Conservation (phyloP, 2,888 invertebrate genomes). For the Aphidius colemani region DNA sequence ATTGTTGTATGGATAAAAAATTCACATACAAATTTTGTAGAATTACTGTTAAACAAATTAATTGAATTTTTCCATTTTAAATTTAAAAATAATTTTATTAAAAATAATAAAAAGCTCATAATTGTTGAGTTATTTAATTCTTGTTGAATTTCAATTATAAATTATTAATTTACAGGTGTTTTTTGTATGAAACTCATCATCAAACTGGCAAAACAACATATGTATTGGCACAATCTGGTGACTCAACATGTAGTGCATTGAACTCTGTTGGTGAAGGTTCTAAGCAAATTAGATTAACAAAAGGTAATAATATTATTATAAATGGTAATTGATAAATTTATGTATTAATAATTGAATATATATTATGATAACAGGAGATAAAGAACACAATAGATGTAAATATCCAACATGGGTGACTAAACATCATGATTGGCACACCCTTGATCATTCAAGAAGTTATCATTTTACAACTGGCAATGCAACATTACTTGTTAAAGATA, state of each 20-base stretch:
- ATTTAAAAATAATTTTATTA: slow-evolving; percentile 20
- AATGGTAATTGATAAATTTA: neutral
- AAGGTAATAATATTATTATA: slow-evolving; percentile 63
- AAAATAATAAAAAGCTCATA: too few relatives aligned
- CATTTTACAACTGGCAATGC: slow-evolving; percentile 77
- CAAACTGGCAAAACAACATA: slow-evolving; percentile 64
- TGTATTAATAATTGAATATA: slow-evolving; percentile 5
- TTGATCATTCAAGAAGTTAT: slow-evolving; percentile 75
- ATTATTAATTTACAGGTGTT: slow-evolving; percentile 66
- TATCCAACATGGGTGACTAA: slow-evolving; percentile 80
- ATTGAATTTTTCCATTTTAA: slow-evolving; percentile 36
- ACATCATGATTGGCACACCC: slow-evolving; percentile 79
- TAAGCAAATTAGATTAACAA: slow-evolving; percentile 76
- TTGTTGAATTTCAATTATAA: slow-evolving; percentile 16
- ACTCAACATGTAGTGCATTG: slow-evolving; percentile 79
- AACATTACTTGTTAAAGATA: slow-evolving; percentile 65
- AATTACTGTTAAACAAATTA: slow-evolving; percentile 42
- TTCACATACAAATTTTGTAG: slow-evolving; percentile 28
- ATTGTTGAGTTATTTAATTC: slow-evolving; percentile 8
- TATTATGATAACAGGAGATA: slow-evolving; percentile 65
- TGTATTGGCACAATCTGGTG: slow-evolving; percentile 76
- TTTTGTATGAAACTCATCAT: slow-evolving; percentile 70
- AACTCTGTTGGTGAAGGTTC: slow-evolving; percentile 78
- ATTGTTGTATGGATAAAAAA: slow-evolving; percentile 38
- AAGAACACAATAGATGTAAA: slow-evolving; percentile 76